Conservation (phyloP, 2,888 invertebrate genomes). For the Ferrisia virgata region DNA sequence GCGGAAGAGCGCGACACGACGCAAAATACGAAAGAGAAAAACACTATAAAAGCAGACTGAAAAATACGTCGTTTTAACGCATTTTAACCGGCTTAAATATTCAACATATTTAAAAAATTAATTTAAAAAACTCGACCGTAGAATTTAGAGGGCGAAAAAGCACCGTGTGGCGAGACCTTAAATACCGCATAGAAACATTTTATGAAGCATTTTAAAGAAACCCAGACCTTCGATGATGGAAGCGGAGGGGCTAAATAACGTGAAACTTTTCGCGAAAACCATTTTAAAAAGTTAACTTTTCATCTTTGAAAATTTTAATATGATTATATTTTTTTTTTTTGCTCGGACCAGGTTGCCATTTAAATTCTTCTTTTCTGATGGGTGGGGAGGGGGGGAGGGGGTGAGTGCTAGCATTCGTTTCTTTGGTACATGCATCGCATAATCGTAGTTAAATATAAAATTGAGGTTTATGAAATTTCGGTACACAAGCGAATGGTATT, state of each 20-base stretch:
- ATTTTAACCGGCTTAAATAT: not conserved
- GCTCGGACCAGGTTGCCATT: not conserved
- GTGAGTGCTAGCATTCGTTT: not conserved
- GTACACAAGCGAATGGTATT: no score
- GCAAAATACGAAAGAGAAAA: not conserved
- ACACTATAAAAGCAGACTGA: not conserved
- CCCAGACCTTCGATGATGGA: not conserved
- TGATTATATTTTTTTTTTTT: not conserved
- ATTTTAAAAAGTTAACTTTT: slow-evolving; percentile 20
- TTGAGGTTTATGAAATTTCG: no score
- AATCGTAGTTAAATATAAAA: no score
- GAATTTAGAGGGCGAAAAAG: slow-evolving; percentile 8
- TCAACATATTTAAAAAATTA: not conserved
- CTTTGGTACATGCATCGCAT: no score
- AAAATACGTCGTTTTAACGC: not conserved
- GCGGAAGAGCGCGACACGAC: not conserved
- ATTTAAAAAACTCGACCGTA: not conserved
- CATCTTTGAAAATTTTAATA: slow-evolving; percentile 30
- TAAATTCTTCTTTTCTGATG: not conserved
- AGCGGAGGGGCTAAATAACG: not conserved
- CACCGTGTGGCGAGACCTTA: not conserved
- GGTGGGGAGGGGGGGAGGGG: not conserved
- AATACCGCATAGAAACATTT: slow-evolving; percentile 12
- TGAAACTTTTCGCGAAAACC: not conserved
- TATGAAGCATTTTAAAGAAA: not conserved